Conservation (phyloP, 2,888 invertebrate genomes). For the Aphidoletes aphidimyza region DNA sequence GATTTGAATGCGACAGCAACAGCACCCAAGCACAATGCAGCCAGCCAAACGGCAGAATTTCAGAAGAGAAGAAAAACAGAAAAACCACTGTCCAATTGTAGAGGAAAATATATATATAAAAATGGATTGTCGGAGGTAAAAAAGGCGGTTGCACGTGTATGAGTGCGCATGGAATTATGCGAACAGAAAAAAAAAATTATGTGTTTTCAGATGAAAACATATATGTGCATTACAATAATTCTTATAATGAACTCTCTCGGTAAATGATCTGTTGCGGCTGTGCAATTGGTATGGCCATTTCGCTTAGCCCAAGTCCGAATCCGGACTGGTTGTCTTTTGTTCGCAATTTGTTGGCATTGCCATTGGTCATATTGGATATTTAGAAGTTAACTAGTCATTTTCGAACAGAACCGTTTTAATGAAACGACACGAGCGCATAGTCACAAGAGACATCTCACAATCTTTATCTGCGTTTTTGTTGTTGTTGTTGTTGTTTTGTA, state of each 20-base stretch:
- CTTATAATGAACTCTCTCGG: conserved; percentile 23
- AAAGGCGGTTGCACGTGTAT: conserved; percentile 3
- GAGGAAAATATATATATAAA: not conserved
- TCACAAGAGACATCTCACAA: conserved; percentile 15
- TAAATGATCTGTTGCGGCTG: not conserved
- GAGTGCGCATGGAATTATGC: not conserved
- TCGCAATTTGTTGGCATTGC: not conserved
- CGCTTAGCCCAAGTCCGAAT: too few relatives aligned
- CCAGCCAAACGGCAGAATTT: too few relatives aligned
- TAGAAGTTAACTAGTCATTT: not conserved
- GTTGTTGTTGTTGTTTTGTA: too few relatives aligned
- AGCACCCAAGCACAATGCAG: too few relatives aligned
- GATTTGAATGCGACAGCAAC: not conserved
- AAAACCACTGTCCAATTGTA: not conserved
- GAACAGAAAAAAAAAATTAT: not conserved
- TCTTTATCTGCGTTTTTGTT: not conserved
- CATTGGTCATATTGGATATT: not conserved
- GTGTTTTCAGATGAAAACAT: conserved; percentile 23
- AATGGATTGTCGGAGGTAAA: not conserved
- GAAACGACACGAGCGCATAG: conserved; percentile 14
- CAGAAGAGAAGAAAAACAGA: not conserved
- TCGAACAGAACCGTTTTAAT: conserved; percentile 26
- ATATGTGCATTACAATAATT: not conserved
- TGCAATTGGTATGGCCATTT: too few relatives aligned
- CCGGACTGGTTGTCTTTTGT: too few relatives aligned